Percentiles rank a stretch among this genome's conserved stretches.
Conservation (phyloP, 1,140 invertebrate genomes). For the Caenorhabditis remanei region DNA sequence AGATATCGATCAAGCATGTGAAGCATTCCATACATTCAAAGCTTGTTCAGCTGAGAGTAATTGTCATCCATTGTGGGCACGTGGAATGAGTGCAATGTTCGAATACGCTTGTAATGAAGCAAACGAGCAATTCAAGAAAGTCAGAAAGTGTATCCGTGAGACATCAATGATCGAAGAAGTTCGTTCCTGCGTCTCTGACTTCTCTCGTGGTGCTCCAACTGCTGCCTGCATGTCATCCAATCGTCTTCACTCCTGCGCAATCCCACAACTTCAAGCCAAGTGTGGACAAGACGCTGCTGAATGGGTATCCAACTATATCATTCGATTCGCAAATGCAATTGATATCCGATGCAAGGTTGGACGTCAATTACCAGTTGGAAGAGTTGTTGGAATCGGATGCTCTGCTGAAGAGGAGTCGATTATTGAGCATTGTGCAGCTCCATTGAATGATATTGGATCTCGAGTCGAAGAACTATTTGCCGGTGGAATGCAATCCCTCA, state of each 20-base stretch:
- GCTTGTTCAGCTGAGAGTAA: slow-evolving; percentile 63
- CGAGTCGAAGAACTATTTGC: slow-evolving; percentile 74
- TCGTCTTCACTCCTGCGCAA: slow-evolving; percentile 70
- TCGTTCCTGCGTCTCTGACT: slow-evolving; percentile 72
- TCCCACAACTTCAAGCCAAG: slow-evolving; percentile 64
- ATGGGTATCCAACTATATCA: slow-evolving; percentile 71
- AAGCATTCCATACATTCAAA: slow-evolving; percentile 72
- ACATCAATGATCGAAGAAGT: slow-evolving; percentile 68
- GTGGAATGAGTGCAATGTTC: slow-evolving; percentile 76
- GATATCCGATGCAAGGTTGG: slow-evolving; percentile 70
- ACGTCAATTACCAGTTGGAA: slow-evolving; percentile 62
- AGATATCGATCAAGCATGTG: slow-evolving; percentile 74
- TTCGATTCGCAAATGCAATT: slow-evolving; percentile 71
- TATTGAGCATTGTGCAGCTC: slow-evolving; percentile 75
- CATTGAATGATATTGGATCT: slow-evolving; percentile 70
- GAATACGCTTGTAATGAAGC: slow-evolving; percentile 74
- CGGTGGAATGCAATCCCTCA: slow-evolving; percentile 73
- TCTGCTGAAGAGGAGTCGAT: slow-evolving; percentile 70
- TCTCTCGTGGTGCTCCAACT: slow-evolving; percentile 74
- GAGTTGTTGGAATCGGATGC: slow-evolving; percentile 68
- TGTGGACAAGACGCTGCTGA: slow-evolving; percentile 56
- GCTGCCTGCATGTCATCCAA: slow-evolving; percentile 74
- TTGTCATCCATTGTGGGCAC: slow-evolving; percentile 72
- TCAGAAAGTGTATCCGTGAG: slow-evolving; percentile 70
- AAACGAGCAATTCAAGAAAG: slow-evolving; percentile 67